Conservation (phyloP, 2,113 vertebrate genomes). For the Strigops habroptila region DNA sequence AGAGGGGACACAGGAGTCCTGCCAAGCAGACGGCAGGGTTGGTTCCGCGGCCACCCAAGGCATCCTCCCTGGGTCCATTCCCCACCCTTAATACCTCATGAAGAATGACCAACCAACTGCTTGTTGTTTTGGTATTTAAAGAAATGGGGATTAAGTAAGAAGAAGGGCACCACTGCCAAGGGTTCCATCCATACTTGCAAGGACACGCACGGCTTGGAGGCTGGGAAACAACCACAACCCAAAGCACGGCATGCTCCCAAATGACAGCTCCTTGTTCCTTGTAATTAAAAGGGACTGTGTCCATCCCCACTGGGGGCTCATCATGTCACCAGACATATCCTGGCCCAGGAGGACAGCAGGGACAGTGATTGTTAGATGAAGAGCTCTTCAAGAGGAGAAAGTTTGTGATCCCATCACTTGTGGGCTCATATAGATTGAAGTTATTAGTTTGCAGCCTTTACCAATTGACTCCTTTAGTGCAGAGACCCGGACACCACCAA, state of each 20-base stretch:
- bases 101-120: neutral
- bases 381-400: neutral
- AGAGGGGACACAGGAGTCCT: neutral
- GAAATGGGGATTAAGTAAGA: neutral
- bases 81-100: neutral
- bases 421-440: neutral
- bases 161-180: neutral
- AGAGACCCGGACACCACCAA: neutral
- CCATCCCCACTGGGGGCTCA: accelerated
- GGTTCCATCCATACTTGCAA: neutral
- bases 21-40: neutral
- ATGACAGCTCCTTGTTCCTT: neutral
- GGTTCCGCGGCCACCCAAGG: neutral
- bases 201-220: neutral
- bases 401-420: neutral
- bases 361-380: neutral
- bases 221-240: neutral
- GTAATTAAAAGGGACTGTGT: neutral
- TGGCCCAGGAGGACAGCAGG: accelerated
- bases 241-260: neutral
- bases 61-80: neutral
- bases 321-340: neutral
- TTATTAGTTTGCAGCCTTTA: neutral
- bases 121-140: neutral
- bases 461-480: neutral